A percentile compares a stretch with the other conserved stretches of the same genome.
Evolutionary conservation across 1,140 invertebrate genomes (phyloP).

Genomic region (Leptoteleia sp.): DNA sequence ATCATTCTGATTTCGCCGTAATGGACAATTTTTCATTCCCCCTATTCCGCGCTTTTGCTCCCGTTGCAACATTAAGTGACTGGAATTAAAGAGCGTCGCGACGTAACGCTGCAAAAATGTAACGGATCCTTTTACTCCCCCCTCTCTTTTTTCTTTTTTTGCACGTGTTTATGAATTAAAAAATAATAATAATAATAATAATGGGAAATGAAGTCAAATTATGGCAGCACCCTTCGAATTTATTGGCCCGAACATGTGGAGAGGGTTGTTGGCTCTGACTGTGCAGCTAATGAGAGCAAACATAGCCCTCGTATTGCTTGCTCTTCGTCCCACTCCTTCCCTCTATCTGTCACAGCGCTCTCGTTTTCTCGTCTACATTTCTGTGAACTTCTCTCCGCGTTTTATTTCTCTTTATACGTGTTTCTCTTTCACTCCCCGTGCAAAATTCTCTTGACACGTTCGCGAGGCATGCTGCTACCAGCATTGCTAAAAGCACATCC

Average conservation of each 20-base stretch:
- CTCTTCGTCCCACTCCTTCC: constrained; percentile 9
- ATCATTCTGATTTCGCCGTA: constrained; percentile 15
- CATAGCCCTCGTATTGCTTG: constrained; percentile 49
- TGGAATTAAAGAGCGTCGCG: constrained; percentile 1
- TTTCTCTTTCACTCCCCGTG: constrained; percentile 57
- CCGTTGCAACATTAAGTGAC: too few species aligned
- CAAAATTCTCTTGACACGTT: constrained; percentile 61
- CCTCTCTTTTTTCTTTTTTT: too few species aligned
- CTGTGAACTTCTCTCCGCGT: constrained; percentile 45
- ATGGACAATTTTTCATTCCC: constrained; percentile 4
- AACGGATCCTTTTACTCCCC: constrained; percentile 12
- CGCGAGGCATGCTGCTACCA: constrained; percentile 62
- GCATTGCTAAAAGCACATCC: constrained; percentile 67
- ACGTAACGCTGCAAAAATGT: constrained; percentile 16
- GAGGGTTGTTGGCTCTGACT: constrained; percentile 64
- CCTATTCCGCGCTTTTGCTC: too few species aligned
- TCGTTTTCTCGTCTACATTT: constrained; percentile 55
- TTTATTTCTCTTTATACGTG: constrained; percentile 61
- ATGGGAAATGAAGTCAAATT: constrained; percentile 20
- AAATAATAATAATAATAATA: neutral
- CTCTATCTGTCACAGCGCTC: constrained; percentile 28
- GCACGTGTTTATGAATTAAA: constrained; percentile 14
- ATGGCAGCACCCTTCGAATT: constrained; percentile 61
- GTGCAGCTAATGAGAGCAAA: constrained; percentile 72
- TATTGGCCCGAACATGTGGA: constrained; percentile 62